Conservation (phyloP, 2,113 vertebrate species). For the Cercopithecus mona region DNA sequence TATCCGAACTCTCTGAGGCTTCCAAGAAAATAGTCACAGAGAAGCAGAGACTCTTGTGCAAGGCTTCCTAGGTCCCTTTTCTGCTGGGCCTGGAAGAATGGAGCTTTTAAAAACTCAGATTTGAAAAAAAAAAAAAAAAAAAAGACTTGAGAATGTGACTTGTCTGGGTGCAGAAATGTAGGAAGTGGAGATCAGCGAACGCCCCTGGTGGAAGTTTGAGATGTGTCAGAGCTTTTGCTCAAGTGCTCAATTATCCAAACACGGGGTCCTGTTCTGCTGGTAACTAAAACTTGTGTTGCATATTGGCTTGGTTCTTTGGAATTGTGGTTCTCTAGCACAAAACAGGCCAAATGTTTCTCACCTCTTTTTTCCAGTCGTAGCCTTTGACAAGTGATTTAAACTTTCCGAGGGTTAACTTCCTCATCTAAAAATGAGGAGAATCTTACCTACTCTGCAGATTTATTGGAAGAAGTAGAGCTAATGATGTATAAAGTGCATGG, state of each 20-base stretch:
- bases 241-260: fast-evolving
- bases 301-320: background rate
- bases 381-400: background rate
- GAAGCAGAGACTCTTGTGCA: background rate
- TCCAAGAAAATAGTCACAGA: background rate
- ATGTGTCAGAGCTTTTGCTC: fast-evolving
- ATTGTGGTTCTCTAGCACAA: background rate
- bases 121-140: background rate
- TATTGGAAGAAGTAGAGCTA: no score
- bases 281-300: no score
- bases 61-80: background rate
- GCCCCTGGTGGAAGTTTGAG: background rate
- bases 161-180: background rate
- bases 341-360: background rate
- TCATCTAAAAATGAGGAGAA: background rate
- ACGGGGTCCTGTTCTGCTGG: fast-evolving
- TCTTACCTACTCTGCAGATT: no score
- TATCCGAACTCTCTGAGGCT: background rate
- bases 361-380: background rate
- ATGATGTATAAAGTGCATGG: fast-evolving
- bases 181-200: background rate
- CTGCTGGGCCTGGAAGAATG: background rate
- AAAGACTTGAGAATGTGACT: background rate
- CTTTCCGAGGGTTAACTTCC: background rate
- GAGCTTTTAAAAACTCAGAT: background rate